phyloP scores from a whole-genome alignment of 2,888 invertebrate species.

The Sialis lutaria region DNA sequence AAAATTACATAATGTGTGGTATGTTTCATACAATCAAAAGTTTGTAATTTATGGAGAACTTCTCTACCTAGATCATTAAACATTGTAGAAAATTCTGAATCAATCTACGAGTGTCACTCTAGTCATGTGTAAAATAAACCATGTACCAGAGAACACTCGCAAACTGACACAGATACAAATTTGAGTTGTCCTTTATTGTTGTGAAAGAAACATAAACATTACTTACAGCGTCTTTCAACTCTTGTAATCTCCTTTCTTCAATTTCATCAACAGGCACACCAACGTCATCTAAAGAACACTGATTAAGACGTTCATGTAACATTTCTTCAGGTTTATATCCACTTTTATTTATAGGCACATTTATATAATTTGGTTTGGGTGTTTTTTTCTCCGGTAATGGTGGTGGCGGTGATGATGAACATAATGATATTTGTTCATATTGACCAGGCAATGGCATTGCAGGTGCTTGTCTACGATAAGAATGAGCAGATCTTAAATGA shows the following conservation, averaged over 20 bases:
- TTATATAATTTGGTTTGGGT: background rate
- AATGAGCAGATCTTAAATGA: background rate
- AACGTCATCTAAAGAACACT: conserved; percentile 23
- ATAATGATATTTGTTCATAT: background rate
- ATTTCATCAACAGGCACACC: conserved; percentile 31
- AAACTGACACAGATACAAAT: conserved; percentile 10
- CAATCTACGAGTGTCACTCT: conserved; percentile 28
- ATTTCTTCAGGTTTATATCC: conserved; percentile 1
- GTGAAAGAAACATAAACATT: background rate
- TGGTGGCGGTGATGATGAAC: background rate
- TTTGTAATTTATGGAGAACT: background rate
- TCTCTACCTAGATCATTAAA: background rate
- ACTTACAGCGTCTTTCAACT: conserved; percentile 52
- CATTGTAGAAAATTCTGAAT: conserved; percentile 1
- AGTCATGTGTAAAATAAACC: conserved; percentile 21
- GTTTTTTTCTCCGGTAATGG: background rate
- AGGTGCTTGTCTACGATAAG: conserved; percentile 19
- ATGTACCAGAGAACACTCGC: conserved; percentile 23
- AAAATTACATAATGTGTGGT: background rate
- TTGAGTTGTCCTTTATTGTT: background rate
- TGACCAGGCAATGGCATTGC: conserved; percentile 19
- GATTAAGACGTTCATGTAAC: conserved; percentile 17
- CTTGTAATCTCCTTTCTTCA: conserved; percentile 44
- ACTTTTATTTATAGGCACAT: background rate
- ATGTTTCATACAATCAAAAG: background rate